These are phyloP conservation scores for Elaeidobius kamerunicus DNA, from an alignment of 2,888 invertebrate genomes.

Conservation along the genomic window DNA sequence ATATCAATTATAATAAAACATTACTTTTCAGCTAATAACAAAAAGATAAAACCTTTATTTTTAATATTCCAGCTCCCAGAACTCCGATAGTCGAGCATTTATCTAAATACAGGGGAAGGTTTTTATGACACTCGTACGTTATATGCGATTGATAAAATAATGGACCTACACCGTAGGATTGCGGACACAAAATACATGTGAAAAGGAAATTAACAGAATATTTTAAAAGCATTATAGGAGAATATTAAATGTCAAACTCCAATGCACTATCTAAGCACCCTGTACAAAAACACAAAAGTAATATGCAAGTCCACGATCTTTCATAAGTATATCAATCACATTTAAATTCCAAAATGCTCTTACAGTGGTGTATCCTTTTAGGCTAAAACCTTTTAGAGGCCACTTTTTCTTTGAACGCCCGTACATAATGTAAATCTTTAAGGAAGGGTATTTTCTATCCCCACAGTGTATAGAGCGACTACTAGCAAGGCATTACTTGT, in stretches of 20 bases:
- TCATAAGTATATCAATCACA: not conserved
- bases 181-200: conserved; percentile 18
- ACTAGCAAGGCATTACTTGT: conserved; percentile 23
- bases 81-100: not conserved
- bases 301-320: too few species aligned
- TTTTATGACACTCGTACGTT: conserved; percentile 21
- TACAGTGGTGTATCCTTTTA: conserved; percentile 2
- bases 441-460: conserved; percentile 18
- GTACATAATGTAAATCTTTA: conserved; percentile 19
- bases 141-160: conserved; percentile 27
- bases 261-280: too few species aligned
- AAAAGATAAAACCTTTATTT: too few species aligned
- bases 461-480: conserved; percentile 12
- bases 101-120: conserved; percentile 10
- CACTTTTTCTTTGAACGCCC: conserved; percentile 24
- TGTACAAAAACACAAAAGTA: too few species aligned
- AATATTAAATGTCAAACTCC: too few species aligned
- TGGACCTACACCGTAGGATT: conserved; percentile 18
- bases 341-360: not conserved
- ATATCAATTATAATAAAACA: not conserved
- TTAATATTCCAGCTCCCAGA: not conserved
- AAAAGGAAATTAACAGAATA: conserved; percentile 25
- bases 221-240: conserved; percentile 4
- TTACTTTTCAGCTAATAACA: not conserved
- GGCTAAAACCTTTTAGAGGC: conserved; percentile 15